Base-by-base conservation (phyloP, 2,888 invertebrate genomes). In the Pandemis cinnamomeana region DNA sequence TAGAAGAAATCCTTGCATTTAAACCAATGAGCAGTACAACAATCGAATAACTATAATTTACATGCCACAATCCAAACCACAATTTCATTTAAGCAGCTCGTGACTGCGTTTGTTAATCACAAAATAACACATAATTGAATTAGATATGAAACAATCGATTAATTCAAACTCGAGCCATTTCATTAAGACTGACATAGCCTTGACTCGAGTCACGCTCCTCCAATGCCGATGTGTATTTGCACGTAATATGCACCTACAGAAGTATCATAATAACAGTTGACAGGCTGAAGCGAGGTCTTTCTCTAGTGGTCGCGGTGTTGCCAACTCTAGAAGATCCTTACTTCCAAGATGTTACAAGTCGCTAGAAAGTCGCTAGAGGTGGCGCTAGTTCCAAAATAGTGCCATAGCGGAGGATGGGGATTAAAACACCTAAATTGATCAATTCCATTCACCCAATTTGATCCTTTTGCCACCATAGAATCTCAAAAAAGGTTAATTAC, bases 101-200 rank as follows among this genome's bases (percentile, higher is more conserved):
- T 92, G 92, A 92, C 90, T 85, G 78, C 79, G 83, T 78, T 76
- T 75, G 81, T 80, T 86, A 85, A 89, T 90, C 84, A 89, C 85
- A 81, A 89, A 92, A 91, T 89, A 86, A 88, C 84, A 86, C 81
- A 87, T 91, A 90, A 92, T 91, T 91, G 88, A 90, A 90, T 92
- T 90, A 91, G 88, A 90, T 91, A 91, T 86, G 85, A 85, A 88
- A 89, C 87, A 86, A 85, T 85, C 84, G 81, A 86, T 84, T 83
- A 82, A 77, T 79, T 78, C 78, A 76, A 41, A 55, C 78, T 78
- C 77, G 76, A 75, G 79, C 78, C 81, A 80, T 84, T 84, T 82
- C 83, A 84, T 84, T 83, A 84, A 66, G 61, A 83, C 84, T 86
- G 88, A 86, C 86, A 83, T 83, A 82, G 80, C 91, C 91, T 90